Evolutionary conservation across 2,113 vertebrate genomes (phyloP).

Genomic region (Ginglymostoma cirratum): DNA sequence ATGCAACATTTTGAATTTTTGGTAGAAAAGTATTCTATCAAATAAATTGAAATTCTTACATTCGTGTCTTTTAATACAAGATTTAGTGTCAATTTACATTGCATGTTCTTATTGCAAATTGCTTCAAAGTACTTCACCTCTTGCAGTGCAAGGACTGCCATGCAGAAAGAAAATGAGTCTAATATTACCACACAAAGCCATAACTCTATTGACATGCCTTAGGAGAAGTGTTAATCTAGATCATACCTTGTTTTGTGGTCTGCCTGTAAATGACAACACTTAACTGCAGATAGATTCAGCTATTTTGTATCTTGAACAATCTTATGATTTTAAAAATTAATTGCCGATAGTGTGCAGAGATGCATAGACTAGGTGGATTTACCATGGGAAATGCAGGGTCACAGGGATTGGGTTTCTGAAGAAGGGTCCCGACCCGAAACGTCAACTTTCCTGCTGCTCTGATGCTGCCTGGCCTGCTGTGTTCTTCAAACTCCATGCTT

Average conservation of each 20-base stretch:
- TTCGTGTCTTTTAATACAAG: not conserved
- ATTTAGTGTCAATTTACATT: not conserved
- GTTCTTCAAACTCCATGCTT: too few relatives aligned
- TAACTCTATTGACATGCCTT: not conserved
- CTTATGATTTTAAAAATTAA: not conserved
- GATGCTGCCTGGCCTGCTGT: too few relatives aligned
- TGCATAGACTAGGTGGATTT: too few relatives aligned
- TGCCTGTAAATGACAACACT: not conserved
- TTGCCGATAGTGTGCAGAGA: too few relatives aligned
- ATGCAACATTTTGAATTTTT: not conserved
- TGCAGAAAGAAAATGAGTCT: not conserved
- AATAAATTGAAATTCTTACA: conserved; percentile 1
- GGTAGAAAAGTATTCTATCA: not conserved
- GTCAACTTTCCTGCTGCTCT: too few relatives aligned
- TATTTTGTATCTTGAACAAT: not conserved
- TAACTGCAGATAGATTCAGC: not conserved
- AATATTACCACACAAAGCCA: not conserved
- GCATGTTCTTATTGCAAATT: not conserved
- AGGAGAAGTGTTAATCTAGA: not conserved
- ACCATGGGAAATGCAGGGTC: too few relatives aligned
- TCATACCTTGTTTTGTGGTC: not conserved
- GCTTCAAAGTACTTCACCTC: not conserved
- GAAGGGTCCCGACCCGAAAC: too few relatives aligned
- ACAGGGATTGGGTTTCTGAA: too few relatives aligned
- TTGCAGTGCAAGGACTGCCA: not conserved